These are phyloP conservation scores for Caenorhabditis sp. DNA, from an alignment of 2,888 invertebrate species.

Conservation along the genomic window DNA sequence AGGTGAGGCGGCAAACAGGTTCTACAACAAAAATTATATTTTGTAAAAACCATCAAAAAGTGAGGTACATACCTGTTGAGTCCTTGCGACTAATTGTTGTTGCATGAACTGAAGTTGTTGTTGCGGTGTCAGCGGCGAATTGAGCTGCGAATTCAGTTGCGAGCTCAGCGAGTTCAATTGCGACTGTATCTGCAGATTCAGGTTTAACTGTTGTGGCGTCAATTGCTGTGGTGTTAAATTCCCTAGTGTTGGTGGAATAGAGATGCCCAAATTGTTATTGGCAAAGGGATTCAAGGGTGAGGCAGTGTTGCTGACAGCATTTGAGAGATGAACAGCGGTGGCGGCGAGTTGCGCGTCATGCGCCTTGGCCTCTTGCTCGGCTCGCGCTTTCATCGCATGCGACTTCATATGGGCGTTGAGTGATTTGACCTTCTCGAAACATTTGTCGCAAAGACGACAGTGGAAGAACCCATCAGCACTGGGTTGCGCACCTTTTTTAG, in stretches of 20 bases:
- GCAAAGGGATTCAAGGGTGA: slow-evolving; percentile 28
- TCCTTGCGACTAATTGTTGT: slow-evolving; percentile 34
- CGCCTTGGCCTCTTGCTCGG: slow-evolving; percentile 67
- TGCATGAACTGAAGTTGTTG: slow-evolving; percentile 39
- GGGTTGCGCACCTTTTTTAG: slow-evolving; percentile 70
- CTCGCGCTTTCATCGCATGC: slow-evolving; percentile 77
- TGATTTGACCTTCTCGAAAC: slow-evolving; percentile 76
- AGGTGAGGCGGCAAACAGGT: slow-evolving; percentile 13
- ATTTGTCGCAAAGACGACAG: slow-evolving; percentile 68
- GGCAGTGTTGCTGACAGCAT: slow-evolving; percentile 12
- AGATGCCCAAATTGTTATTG: slow-evolving; percentile 26
- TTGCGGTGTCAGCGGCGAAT: slow-evolving; percentile 37
- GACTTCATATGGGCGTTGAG: slow-evolving; percentile 99
- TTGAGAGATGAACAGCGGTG: slow-evolving; percentile 32
- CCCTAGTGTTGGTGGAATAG: slow-evolving; percentile 32
- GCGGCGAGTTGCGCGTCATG: slow-evolving; percentile 47
- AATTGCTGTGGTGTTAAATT: slow-evolving; percentile 36
- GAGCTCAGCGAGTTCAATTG: slow-evolving; percentile 26
- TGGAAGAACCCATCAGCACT: slow-evolving; percentile 71
- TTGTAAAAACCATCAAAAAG: neutral
- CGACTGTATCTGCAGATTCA: slow-evolving; percentile 26
- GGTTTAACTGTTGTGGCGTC: slow-evolving; percentile 34
- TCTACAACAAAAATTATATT: slow-evolving; percentile 19
- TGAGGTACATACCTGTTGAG: slow-evolving; percentile 25
- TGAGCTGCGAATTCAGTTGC: slow-evolving; percentile 23